phyloP scores from a whole-genome alignment of 2,797 vertebrate genomes.

The Eulemur mongoz region DNA sequence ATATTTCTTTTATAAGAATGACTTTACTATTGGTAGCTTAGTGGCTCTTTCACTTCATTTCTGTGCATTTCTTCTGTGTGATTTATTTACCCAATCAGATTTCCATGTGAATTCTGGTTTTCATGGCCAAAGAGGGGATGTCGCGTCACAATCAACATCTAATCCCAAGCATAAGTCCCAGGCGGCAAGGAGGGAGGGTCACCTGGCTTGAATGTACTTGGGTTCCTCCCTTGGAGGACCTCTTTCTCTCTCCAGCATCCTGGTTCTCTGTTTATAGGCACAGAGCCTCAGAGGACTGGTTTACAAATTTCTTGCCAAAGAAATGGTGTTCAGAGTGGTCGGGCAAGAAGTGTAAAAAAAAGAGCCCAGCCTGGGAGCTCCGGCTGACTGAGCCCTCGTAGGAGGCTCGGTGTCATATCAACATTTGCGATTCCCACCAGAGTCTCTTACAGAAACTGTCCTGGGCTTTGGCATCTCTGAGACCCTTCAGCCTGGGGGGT shows the following conservation, averaged over 20 bases:
- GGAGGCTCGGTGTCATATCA: not conserved
- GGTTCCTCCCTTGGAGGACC: not conserved
- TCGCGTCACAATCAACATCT: not conserved
- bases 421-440: not conserved
- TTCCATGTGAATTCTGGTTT: not conserved
- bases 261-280: not conserved
- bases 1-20: conserved; percentile 24
- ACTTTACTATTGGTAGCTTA: not conserved
- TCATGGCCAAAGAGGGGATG: not conserved
- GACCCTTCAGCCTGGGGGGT: not conserved
- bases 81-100: not conserved
- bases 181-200: not conserved
- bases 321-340: not conserved
- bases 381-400: not conserved
- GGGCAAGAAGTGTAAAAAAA: not conserved
- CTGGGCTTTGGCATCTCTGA: not conserved
- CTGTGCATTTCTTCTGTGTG: conserved; percentile 36
- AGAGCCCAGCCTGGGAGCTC: not conserved
- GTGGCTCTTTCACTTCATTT: conserved; percentile 13
- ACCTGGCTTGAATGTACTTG: not conserved
- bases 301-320: not conserved
- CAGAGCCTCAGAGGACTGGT: not conserved
- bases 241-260: not conserved
- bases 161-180: not conserved
- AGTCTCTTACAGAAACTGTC: not conserved